These are phyloP conservation scores for Oceanodroma tethys DNA, from an alignment of 2,113 vertebrate species.

Conservation along the genomic window DNA sequence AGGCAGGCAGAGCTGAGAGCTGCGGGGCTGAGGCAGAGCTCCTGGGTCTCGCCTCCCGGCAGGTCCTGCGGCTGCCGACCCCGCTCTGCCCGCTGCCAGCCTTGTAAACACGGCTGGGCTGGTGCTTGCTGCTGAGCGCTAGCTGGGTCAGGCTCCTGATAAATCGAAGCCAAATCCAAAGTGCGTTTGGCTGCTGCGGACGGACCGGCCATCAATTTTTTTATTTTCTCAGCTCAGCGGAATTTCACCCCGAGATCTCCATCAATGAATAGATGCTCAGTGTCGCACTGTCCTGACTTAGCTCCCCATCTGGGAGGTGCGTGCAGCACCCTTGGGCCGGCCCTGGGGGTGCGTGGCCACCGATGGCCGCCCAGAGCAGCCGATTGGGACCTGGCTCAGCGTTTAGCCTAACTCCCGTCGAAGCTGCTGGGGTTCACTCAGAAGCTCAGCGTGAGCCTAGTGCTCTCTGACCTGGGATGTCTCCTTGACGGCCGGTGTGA, in stretches of 20 bases:
- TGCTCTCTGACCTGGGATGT: neutral
- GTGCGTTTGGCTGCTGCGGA: neutral
- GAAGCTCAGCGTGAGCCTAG: neutral
- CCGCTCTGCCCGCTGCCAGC: neutral
- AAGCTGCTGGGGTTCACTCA: neutral
- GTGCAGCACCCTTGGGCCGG: neutral
- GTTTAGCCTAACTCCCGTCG: accelerated
- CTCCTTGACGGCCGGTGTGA: neutral
- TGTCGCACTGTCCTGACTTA: neutral
- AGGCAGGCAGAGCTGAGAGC: neutral
- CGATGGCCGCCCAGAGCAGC: neutral
- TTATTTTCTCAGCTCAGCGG: neutral
- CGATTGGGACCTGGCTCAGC: neutral
- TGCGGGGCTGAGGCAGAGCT: neutral
- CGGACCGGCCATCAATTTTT: neutral
- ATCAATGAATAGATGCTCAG: neutral
- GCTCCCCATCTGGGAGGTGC: neutral
- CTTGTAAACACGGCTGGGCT: neutral
- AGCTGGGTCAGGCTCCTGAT: neutral
- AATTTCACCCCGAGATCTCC: neutral
- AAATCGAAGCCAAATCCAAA: neutral
- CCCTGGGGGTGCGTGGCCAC: neutral
- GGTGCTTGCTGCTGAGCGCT: neutral
- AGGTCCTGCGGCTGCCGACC: accelerated
- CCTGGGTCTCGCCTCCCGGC: neutral